Percentiles rank a stretch among this genome's conserved stretches.
Conservation (phyloP, 2,113 vertebrate genomes). For the Pithys albifrons region DNA sequence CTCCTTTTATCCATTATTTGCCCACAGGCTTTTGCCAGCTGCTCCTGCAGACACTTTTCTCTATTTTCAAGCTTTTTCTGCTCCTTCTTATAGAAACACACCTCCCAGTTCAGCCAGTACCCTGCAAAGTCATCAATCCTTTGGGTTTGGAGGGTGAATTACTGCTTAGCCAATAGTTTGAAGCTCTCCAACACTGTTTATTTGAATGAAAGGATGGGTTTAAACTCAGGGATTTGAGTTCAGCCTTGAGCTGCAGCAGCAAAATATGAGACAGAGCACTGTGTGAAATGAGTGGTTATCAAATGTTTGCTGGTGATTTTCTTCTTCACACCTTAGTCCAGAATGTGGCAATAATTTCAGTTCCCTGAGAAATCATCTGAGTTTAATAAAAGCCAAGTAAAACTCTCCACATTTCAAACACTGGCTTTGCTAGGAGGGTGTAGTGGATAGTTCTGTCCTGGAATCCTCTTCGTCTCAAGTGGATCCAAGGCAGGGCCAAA, state of each 20-base stretch:
- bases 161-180: background rate
- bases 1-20: background rate
- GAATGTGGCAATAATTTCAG: background rate
- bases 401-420: background rate
- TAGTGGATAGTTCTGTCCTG: background rate
- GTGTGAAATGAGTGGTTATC: background rate
- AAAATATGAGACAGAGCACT: background rate
- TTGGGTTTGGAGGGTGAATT: background rate
- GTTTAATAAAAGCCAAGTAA: background rate
- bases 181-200: background rate
- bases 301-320: background rate
- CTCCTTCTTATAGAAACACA: background rate
- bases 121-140: background rate
- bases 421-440: background rate
- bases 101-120: background rate
- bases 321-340: background rate
- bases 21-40: rapidly evolving
- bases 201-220: background rate
- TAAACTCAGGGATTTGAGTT: background rate
- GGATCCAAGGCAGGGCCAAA: background rate
- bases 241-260: background rate
- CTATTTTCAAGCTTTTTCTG: background rate
- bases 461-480: background rate
- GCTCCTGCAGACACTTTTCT: background rate
- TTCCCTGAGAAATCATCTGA: background rate